These are phyloP conservation scores for Calliphora vicina DNA, from an alignment of 1,140 invertebrate species.

Conservation along the genomic window DNA sequence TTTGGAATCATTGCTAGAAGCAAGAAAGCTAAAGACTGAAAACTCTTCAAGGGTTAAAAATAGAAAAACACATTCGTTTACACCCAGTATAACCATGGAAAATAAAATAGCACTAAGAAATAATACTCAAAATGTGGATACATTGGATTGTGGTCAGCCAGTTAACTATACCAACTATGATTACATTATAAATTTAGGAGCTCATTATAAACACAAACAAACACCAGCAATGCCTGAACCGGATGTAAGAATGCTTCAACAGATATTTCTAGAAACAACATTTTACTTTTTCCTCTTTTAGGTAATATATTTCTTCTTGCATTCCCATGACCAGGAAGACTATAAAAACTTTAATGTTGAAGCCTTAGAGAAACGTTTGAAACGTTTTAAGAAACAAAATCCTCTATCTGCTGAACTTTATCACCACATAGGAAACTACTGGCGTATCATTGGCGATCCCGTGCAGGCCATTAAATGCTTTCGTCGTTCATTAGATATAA, in stretches of 20 bases:
- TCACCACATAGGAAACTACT: slow-evolving; percentile 90
- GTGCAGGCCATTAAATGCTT: slow-evolving; percentile 88
- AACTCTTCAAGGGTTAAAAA: neutral
- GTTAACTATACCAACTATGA: slow-evolving; percentile 90
- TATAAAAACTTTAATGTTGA: slow-evolving; percentile 80
- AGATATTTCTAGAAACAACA: neutral
- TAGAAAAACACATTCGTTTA: neutral
- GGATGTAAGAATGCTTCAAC: slow-evolving; percentile 56
- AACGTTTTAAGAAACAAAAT: slow-evolving; percentile 85
- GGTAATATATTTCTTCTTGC: slow-evolving; percentile 47
- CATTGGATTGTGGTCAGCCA: slow-evolving; percentile 84
- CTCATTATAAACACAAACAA: slow-evolving; percentile 70
- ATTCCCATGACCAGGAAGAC: slow-evolving; percentile 68
- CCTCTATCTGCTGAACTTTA: slow-evolving; percentile 86
- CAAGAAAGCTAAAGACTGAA: slow-evolving; percentile 1
- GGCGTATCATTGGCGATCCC: slow-evolving; percentile 85
- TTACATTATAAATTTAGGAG: slow-evolving; percentile 81
- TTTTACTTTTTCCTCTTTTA: neutral
- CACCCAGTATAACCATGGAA: neutral
- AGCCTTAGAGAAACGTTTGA: slow-evolving; percentile 77
- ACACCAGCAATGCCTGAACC: slow-evolving; percentile 71
- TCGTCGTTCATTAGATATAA: slow-evolving; percentile 81
- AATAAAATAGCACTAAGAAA: slow-evolving; percentile 46
- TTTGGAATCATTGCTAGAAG: neutral
- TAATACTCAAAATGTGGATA: slow-evolving; percentile 61